These are phyloP conservation scores for Ardeotis arabs DNA, from an alignment of 2,113 vertebrate species.

Conservation along the genomic window DNA sequence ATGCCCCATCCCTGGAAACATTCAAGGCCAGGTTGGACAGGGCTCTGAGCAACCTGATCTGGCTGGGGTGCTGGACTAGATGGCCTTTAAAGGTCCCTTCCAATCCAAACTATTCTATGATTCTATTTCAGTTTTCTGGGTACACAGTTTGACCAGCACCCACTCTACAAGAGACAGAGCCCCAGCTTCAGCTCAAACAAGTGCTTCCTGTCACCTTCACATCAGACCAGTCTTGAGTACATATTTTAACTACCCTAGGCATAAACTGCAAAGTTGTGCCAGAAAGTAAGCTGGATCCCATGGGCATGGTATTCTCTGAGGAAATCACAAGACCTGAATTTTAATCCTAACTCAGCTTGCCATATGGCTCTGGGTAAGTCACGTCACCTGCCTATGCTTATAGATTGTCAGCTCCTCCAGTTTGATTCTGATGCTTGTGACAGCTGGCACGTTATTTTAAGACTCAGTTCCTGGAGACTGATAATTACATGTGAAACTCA, in stretches of 20 bases:
- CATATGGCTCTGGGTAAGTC: background rate
- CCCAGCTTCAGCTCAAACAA: background rate
- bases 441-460: slow-evolving; percentile 16
- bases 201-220: background rate
- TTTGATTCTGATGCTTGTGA: background rate
- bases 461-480: background rate
- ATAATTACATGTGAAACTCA: background rate
- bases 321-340: background rate
- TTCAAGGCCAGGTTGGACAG: too few species aligned
- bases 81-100: too few species aligned
- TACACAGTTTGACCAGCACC: background rate
- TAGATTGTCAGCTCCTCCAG: background rate
- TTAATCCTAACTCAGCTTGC: background rate
- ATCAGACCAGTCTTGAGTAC: background rate
- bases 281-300: background rate
- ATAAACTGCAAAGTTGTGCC: background rate
- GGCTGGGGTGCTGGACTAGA: too few species aligned
- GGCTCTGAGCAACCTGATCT: too few species aligned
- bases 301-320: background rate
- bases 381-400: background rate
- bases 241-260: background rate
- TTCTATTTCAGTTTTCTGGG: background rate
- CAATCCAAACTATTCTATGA: too few species aligned
- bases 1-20: too few species aligned
- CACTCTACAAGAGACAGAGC: background rate